These are phyloP conservation scores for Marmota flaviventris DNA, from an alignment of 2,113 vertebrate species.

Conservation along the genomic window DNA sequence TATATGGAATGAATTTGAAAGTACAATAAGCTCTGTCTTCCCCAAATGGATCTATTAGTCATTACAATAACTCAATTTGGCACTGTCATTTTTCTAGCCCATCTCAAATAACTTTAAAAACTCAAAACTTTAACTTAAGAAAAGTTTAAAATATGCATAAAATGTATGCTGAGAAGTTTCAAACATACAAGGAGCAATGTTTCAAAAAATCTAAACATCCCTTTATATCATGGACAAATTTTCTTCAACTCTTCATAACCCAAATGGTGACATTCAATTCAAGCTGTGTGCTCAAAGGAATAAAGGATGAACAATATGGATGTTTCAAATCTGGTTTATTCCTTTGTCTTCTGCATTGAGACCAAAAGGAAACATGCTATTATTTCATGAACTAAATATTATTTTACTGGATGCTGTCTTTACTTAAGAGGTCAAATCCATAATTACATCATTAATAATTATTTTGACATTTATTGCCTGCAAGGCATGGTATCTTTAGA, in stretches of 20 bases:
- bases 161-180: conserved; percentile 10
- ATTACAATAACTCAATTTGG: background rate
- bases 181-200: background rate
- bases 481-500: conserved; percentile 77
- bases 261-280: background rate
- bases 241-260: background rate
- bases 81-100: background rate
- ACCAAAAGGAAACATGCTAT: conserved; percentile 72
- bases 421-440: conserved; percentile 82
- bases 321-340: background rate
- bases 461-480: conserved; percentile 75
- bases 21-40: background rate
- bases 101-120: conserved; percentile 5
- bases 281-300: background rate
- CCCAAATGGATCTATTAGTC: background rate
- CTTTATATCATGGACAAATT: background rate
- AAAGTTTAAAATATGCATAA: conserved; percentile 37
- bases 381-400: conserved; percentile 83
- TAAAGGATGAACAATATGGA: background rate
- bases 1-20: conserved; percentile 28
- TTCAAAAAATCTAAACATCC: background rate
- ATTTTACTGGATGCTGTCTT: conserved; percentile 76
- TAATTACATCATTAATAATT: conserved; percentile 88
- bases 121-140: background rate
- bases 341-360: background rate